Evolutionary conservation across 1,140 invertebrate genomes (phyloP), one percentile per base, ranked within the genome.

Genomic region (Drosophila equinoxialis): DNA sequence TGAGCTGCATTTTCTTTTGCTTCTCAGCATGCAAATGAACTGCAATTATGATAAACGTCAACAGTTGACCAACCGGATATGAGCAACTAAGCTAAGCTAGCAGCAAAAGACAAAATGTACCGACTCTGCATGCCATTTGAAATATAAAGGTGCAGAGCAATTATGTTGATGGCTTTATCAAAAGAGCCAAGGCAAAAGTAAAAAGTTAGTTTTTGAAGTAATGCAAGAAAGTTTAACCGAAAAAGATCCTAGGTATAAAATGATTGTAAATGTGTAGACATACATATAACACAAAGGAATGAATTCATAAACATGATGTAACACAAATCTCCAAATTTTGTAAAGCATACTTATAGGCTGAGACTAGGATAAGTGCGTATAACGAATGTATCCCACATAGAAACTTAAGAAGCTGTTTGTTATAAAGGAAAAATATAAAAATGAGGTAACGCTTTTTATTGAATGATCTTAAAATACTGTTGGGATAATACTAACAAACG

Each of bases 11-110:
- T 81, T 75, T 79, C 64, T 55, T 65, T 64, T 68, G 45, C 45
- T 64, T 72, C 68, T 67, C 68, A 65, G 75, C 80, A 91, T 89
- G 89, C 89, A 91, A 89, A 91, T 91, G 84, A 91, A 79, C 82
- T 85, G 77, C 84, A 89, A 91, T 91, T 89, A 91, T 91, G 90
- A 91, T 91, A 91, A 91, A 89, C 89, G 89, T 81, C 89, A 85
- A 63, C 90, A 91, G 85, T 91, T 91, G 90, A 87, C 45, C 45
- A 51, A 51, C 90, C 90, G 85, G 90, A 87, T 79, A 79, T 74
- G 81, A 68, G 82, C 78, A 90, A 91, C 85, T 85, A 71, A 83
- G 68, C 62, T 23, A 51, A 51, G 23, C 17, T 51, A 51, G 17
- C 23, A 51, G 41, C 8, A 2, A 69, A 69, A 69, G 70, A 81